Evolutionary conservation across 2,113 vertebrate genomes (phyloP).

Genomic region (Stegastes partitus): DNA sequence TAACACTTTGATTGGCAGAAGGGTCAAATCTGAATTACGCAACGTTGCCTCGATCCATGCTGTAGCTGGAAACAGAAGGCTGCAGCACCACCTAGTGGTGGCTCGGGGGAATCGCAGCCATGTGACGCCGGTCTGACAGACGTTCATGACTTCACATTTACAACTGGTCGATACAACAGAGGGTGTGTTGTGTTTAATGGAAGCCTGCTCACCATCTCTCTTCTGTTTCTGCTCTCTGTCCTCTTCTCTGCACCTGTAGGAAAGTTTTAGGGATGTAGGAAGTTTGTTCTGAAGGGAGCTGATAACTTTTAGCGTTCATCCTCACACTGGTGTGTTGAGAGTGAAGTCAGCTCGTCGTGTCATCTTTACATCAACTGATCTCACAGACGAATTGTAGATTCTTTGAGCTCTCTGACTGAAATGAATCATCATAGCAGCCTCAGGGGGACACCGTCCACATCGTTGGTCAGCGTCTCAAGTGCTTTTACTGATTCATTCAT

Average conservation of each 20-base stretch:
- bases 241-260: background rate
- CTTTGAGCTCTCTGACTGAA: too few relatives aligned
- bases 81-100: conserved; percentile 62
- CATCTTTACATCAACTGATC: too few relatives aligned
- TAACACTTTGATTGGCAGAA: conserved; percentile 9
- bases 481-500: conserved; percentile 39
- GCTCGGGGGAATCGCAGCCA: conserved; percentile 12
- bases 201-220: background rate
- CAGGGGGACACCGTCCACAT: background rate
- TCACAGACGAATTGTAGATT: too few relatives aligned
- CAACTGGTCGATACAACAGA: conserved; percentile 21
- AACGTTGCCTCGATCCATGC: background rate
- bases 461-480: conserved; percentile 23
- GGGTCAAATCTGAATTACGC: conserved; percentile 41
- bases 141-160: conserved; percentile 48
- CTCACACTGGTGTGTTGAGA: conserved; percentile 10
- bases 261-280: conserved; percentile 1
- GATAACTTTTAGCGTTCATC: too few relatives aligned
- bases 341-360: conserved; percentile 2
- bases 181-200: conserved; percentile 6
- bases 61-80: conserved; percentile 17
- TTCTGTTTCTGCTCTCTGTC: background rate
- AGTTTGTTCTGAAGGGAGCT: background rate
- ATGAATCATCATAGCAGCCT: too few relatives aligned
- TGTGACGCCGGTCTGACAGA: conserved; percentile 13